Percentiles rank a stretch among this genome's conserved stretches.
Evolutionary conservation across 2,797 vertebrate species (phyloP).

Genomic region (Pipistrellus nathusii): DNA sequence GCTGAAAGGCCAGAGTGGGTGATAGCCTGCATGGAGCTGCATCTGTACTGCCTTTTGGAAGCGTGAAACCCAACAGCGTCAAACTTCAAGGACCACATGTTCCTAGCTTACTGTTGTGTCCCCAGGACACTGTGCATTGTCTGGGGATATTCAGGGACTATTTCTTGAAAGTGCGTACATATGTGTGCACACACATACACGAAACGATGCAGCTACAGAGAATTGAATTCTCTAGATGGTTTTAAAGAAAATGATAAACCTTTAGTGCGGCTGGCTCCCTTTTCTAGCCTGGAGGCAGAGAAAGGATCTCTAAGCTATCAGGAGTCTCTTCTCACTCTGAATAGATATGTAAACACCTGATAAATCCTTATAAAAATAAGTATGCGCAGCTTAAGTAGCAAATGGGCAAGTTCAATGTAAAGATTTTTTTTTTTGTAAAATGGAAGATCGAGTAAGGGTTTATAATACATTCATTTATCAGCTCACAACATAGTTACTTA

Average conservation of each 20-base stretch:
- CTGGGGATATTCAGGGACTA: neutral
- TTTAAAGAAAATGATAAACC: constrained; percentile 1
- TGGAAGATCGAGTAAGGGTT: constrained; percentile 34
- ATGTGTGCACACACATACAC: neutral
- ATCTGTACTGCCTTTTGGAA: neutral
- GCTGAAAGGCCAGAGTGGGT: neutral
- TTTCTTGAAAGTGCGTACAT: neutral
- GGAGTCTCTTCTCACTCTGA: neutral
- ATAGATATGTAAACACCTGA: constrained; percentile 62
- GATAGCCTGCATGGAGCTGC: neutral
- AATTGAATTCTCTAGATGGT: neutral
- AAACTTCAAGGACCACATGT: neutral
- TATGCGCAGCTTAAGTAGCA: constrained; percentile 57
- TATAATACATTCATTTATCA: constrained; percentile 49
- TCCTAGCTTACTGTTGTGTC: neutral
- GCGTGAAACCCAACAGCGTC: neutral
- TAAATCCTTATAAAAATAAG: constrained; percentile 57
- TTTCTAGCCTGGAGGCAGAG: neutral
- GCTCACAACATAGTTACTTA: constrained; percentile 53
- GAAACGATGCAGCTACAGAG: neutral
- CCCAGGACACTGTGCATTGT: neutral
- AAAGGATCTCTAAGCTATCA: neutral
- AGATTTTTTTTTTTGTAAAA: neutral
- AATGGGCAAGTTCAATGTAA: constrained; percentile 25
- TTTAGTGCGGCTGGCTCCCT: neutral